phyloP scores from a whole-genome alignment of 2,113 vertebrate genomes.

The Arizona elegans region DNA sequence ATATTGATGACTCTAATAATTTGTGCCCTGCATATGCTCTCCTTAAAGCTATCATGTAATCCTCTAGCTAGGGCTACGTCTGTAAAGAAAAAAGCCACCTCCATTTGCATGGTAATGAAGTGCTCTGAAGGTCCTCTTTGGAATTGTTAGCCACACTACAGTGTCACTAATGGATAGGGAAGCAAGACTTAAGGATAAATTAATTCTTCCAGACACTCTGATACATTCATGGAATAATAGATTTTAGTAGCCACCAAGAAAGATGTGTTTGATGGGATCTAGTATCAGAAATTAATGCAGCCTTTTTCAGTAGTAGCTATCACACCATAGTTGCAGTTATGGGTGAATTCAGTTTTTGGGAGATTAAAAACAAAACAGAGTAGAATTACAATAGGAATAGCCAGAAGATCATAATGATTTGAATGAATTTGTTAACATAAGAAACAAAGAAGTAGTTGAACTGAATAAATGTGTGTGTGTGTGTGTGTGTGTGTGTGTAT shows the following conservation, averaged over 20 bases:
- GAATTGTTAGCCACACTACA: constrained; percentile 16
- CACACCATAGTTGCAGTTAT: not conserved
- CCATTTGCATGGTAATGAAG: constrained; percentile 35
- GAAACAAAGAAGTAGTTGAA: not conserved
- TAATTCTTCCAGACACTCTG: constrained; percentile 17
- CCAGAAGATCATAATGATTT: not conserved
- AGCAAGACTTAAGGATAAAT: constrained; percentile 16
- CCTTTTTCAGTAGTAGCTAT: not conserved
- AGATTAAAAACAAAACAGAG: not conserved
- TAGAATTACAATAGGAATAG: not conserved
- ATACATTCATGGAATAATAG: not conserved
- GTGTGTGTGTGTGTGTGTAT: not conserved
- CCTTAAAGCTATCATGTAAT: constrained; percentile 26
- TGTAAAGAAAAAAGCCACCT: constrained; percentile 2
- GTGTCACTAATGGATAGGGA: constrained; percentile 19
- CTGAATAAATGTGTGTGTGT: not conserved
- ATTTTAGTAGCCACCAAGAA: not conserved
- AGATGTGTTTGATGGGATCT: not conserved
- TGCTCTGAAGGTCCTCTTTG: constrained; percentile 19
- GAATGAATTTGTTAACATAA: not conserved
- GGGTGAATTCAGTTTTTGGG: not conserved
- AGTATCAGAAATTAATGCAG: not conserved
- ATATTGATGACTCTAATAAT: constrained; percentile 32
- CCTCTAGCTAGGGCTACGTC: not conserved
- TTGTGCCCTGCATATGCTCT: constrained; percentile 31